Evolutionary conservation across 2,797 vertebrate genomes (phyloP).

Genomic region (Vipera latastei): DNA sequence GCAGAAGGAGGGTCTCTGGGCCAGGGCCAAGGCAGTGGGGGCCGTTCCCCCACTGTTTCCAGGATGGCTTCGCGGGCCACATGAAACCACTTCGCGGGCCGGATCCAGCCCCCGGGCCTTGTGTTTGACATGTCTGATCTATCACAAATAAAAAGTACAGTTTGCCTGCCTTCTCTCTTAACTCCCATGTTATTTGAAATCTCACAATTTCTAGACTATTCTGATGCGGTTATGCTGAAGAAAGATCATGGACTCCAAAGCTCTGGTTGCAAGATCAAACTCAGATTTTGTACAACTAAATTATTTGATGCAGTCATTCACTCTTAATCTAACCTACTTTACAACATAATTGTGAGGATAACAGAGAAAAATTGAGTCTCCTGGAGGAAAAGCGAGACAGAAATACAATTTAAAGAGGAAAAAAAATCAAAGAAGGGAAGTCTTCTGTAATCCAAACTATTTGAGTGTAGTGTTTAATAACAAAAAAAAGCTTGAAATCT

Average conservation of each 20-base stretch:
- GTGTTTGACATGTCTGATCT: no score
- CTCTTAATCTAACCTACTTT: not conserved
- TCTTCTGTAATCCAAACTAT: not conserved
- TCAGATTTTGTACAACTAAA: not conserved
- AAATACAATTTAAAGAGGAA: not conserved
- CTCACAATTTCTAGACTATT: not conserved
- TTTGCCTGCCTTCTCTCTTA: rapidly evolving
- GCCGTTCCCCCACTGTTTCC: no score
- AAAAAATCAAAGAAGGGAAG: not conserved
- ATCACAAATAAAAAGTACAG: rapidly evolving
- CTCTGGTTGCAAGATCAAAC: not conserved
- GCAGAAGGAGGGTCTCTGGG: no score
- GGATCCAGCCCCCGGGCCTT: no score
- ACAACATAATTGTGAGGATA: not conserved
- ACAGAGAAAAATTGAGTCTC: not conserved
- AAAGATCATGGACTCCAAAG: not conserved
- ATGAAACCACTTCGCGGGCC: no score
- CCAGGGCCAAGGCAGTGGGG: no score
- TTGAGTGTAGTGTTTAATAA: not conserved
- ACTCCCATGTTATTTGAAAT: not conserved
- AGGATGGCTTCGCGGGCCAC: no score
- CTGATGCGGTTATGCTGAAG: not conserved
- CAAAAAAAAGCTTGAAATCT: not conserved
- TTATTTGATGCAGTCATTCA: not conserved
- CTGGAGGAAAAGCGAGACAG: not conserved